phyloP scores from a whole-genome alignment of 2,113 vertebrate species.

The Typhlomys cinereus region DNA sequence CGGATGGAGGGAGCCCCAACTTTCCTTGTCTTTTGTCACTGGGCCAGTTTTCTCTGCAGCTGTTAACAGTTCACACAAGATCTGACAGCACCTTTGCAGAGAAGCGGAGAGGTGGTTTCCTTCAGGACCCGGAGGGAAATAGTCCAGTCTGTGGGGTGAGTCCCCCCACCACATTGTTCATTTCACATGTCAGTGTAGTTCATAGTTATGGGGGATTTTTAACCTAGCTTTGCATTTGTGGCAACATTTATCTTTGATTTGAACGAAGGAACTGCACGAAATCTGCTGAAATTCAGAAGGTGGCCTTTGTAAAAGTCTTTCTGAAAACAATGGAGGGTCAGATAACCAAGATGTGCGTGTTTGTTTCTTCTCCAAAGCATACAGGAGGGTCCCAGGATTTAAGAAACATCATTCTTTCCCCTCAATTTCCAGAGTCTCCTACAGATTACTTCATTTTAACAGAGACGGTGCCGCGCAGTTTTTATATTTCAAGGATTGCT shows the following conservation, averaged over 20 bases:
- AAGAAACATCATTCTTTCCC: not conserved
- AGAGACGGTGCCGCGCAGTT: not conserved
- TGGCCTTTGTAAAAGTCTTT: not conserved
- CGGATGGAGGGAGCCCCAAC: not conserved
- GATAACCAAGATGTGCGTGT: not conserved
- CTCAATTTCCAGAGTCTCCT: not conserved
- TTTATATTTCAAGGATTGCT: not conserved
- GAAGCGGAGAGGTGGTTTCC: slow-evolving; percentile 40
- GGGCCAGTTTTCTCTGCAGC: not conserved
- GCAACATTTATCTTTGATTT: slow-evolving; percentile 50
- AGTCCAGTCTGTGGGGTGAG: not conserved
- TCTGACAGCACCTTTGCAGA: not conserved
- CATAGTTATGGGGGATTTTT: not conserved
- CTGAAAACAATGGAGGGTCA: not conserved
- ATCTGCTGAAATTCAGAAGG: not conserved
- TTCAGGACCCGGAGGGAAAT: slow-evolving; percentile 10
- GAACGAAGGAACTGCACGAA: not conserved
- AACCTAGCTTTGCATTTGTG: slow-evolving; percentile 6
- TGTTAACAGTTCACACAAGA: not conserved
- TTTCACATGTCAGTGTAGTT: slow-evolving; percentile 47
- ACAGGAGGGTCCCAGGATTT: not conserved
- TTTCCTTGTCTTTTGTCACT: not conserved
- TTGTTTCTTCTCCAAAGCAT: not conserved
- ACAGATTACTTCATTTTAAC: not conserved
- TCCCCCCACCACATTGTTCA: not conserved